Conservation (phyloP, 2,797 vertebrate species). For the Chiropotes sagulatus region DNA sequence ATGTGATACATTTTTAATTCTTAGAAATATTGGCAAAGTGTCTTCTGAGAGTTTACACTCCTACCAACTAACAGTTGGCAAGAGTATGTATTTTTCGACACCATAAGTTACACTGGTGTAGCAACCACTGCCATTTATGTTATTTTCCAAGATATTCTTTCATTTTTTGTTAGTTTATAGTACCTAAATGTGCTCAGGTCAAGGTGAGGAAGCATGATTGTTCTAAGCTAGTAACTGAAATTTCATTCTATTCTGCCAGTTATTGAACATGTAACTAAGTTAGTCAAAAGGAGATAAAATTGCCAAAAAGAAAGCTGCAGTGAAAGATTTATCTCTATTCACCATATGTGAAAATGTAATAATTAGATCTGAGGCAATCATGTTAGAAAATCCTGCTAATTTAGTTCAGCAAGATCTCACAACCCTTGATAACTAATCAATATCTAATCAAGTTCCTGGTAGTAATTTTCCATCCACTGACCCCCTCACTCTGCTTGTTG, state of each 20-base stretch:
- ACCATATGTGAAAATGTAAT: neutral
- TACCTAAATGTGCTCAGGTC: neutral
- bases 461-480: neutral
- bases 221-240: neutral
- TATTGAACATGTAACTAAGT: neutral
- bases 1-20: neutral
- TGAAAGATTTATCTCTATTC: neutral
- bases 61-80: neutral
- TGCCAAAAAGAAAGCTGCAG: neutral
- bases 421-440: neutral
- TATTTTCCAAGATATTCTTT: neutral
- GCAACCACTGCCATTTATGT: neutral
- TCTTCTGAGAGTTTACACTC: neutral
- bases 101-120: neutral
- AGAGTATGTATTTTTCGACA: neutral
- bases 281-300: neutral
- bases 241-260: neutral
- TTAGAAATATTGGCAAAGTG: neutral
- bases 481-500: neutral
- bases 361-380: neutral
- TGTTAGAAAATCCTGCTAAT: neutral
- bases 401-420: neutral
- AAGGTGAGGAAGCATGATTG: neutral
- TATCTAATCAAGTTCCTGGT: neutral
- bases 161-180: neutral